Evolutionary conservation across 2,888 invertebrate species (phyloP).

Genomic region (Byasa hedistus): DNA sequence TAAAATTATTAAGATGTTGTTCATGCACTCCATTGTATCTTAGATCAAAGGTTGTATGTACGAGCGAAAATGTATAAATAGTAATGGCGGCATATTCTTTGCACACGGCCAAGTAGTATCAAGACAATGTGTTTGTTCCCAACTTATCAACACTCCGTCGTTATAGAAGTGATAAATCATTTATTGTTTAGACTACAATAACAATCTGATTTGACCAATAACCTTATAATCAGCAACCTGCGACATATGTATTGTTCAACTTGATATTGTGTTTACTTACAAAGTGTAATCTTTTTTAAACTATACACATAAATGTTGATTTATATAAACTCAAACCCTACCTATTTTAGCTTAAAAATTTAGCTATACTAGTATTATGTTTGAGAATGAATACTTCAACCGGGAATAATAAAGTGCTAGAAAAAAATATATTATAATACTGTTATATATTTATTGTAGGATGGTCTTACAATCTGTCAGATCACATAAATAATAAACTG

Average conservation of each 20-base stretch:
- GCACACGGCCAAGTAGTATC: neutral
- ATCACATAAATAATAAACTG: slow-evolving; percentile 3
- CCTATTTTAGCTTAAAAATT: neutral
- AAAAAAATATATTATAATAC: neutral
- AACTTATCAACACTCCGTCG: neutral
- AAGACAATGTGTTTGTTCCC: neutral
- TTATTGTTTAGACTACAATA: neutral
- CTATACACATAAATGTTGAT: neutral
- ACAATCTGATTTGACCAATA: neutral
- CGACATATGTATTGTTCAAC: neutral
- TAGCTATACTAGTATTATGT: neutral
- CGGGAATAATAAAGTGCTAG: neutral
- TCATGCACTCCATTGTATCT: too few species aligned
- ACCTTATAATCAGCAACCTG: neutral
- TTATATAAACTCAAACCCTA: neutral
- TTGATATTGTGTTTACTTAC: neutral
- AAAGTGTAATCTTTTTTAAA: neutral
- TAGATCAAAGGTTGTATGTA: too few species aligned
- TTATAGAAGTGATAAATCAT: neutral
- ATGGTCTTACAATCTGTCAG: slow-evolving; percentile 25
- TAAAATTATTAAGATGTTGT: too few species aligned
- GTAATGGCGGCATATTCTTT: too few species aligned
- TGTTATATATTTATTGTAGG: neutral
- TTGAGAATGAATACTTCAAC: neutral
- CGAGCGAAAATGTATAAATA: too few species aligned